Percentiles rank a stretch among this genome's conserved stretches.
Conservation (phyloP, 2,113 vertebrate genomes). For the Archocentrus centrarchus region DNA sequence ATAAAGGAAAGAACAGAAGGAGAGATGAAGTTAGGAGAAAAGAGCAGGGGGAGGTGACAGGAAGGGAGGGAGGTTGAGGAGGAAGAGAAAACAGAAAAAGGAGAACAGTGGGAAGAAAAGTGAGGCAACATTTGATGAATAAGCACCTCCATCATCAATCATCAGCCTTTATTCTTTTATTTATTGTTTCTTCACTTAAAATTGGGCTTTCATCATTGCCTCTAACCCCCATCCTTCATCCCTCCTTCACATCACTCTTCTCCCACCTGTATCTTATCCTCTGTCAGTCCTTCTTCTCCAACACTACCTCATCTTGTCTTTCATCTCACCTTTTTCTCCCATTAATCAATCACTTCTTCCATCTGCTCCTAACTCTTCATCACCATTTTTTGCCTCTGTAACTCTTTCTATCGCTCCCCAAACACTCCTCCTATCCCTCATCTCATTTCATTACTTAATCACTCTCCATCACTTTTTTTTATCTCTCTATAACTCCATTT, state of each 20-base stretch:
- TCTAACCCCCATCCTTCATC: neutral
- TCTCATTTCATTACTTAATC: neutral
- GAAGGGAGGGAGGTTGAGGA: neutral
- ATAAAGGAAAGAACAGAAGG: neutral
- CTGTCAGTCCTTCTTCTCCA: neutral
- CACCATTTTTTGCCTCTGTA: neutral
- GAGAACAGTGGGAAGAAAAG: neutral
- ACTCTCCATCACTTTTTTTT: neutral
- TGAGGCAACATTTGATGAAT: neutral
- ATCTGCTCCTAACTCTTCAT: conserved; percentile 2
- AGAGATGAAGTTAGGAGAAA: neutral
- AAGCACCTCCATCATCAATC: neutral
- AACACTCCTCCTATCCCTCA: neutral
- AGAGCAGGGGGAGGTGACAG: neutral
- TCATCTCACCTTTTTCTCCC: neutral
- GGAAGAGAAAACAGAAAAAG: too few relatives aligned
- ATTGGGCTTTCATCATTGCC: neutral
- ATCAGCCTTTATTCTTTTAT: neutral
- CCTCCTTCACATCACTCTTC: neutral
- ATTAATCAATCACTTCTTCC: neutral
- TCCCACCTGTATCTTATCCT: neutral
- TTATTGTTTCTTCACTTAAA: conserved; percentile 2
- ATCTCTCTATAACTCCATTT: neutral
- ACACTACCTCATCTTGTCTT: neutral
- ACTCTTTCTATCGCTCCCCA: neutral